A percentile compares a stretch with the other conserved stretches of the same genome.
Evolutionary conservation across 2,797 vertebrate genomes (phyloP).

Genomic region (Microchirus variegatus): DNA sequence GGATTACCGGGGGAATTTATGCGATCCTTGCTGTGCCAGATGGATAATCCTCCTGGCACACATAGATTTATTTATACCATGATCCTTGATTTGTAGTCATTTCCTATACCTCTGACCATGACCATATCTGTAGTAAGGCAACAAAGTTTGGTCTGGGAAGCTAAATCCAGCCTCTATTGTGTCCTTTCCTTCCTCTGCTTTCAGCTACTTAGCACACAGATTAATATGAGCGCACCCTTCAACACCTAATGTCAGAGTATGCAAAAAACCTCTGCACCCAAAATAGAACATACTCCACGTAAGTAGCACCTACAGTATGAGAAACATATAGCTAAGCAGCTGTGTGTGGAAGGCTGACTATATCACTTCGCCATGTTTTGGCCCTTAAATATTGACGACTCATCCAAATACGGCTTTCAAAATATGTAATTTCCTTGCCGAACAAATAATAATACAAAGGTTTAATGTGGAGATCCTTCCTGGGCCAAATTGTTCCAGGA

Average conservation of each 20-base stretch:
- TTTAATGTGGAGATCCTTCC: too few relatives aligned
- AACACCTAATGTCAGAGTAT: background rate
- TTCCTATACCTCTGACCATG: conserved; percentile 10
- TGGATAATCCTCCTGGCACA: conserved; percentile 41
- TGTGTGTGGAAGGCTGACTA: background rate
- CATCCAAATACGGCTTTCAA: too few relatives aligned
- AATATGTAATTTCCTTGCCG: too few relatives aligned
- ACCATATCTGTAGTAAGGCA: background rate
- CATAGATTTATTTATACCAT: conserved; percentile 28
- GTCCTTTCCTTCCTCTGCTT: conserved; percentile 3
- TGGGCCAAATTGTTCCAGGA: too few relatives aligned
- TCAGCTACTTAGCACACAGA: conserved; percentile 9
- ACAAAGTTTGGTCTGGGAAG: conserved; percentile 13
- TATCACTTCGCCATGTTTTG: too few relatives aligned
- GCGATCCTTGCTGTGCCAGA: conserved; percentile 48
- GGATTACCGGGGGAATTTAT: conserved; percentile 60
- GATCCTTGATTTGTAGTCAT: conserved; percentile 27
- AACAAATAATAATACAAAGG: too few relatives aligned
- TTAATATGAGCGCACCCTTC: conserved; percentile 11
- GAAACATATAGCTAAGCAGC: background rate
- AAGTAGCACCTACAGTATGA: background rate
- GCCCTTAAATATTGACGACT: too few relatives aligned
- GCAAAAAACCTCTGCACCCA: background rate
- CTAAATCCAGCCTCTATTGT: conserved; percentile 4
- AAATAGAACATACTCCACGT: conserved; percentile 14